phyloP scores from a whole-genome alignment of 2,113 vertebrate species.

The Anser cygnoides region DNA sequence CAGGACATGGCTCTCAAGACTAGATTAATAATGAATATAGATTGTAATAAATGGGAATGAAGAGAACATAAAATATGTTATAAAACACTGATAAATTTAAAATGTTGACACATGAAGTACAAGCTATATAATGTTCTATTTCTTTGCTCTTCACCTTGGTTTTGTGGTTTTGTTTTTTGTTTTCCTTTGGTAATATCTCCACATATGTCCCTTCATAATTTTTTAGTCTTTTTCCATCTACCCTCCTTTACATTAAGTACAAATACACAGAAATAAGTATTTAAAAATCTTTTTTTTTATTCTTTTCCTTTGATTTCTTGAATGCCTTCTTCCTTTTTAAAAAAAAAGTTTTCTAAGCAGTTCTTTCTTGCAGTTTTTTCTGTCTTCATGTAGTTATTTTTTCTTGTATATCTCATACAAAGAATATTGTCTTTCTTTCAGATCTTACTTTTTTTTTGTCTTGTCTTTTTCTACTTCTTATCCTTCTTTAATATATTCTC shows the following conservation, averaged over 20 bases:
- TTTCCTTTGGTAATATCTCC: neutral
- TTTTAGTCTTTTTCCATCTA: neutral
- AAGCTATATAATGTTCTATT: accelerated
- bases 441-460: neutral
- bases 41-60: neutral
- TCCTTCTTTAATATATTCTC: neutral
- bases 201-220: neutral
- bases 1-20: neutral
- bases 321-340: neutral
- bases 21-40: neutral
- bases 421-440: neutral
- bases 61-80: neutral
- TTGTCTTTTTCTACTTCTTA: neutral
- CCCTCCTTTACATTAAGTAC: neutral
- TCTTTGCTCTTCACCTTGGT: neutral
- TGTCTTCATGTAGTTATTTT: neutral
- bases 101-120: neutral
- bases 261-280: neutral
- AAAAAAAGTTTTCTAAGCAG: neutral
- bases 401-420: neutral
- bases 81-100: neutral
- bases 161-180: neutral
- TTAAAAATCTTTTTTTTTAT: accelerated
- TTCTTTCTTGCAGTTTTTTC: neutral
- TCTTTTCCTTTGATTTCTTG: neutral